A percentile compares a stretch with the other conserved stretches of the same genome.
phyloP scores from a whole-genome alignment of 2,888 invertebrate species.

The Anoplius nigerrimus region DNA sequence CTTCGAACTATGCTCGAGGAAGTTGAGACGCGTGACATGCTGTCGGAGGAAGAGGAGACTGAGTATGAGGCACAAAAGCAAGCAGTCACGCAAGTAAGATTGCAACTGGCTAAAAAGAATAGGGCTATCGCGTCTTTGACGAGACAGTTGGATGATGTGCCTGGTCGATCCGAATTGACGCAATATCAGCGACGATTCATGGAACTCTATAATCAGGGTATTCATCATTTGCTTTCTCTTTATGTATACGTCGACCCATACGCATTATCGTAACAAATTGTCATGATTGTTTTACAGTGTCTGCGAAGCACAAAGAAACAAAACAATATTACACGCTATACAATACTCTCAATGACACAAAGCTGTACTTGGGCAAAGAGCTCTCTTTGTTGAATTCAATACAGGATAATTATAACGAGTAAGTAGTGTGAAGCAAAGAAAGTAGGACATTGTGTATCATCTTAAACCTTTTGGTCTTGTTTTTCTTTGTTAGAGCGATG shows the following conservation, averaged over 20 bases:
- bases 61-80: conserved; percentile 81
- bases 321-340: conserved; percentile 98
- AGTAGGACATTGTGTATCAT: conserved; percentile 6
- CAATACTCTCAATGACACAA: conserved; percentile 96
- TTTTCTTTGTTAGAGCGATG: conserved; percentile 83
- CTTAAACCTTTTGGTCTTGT: neutral
- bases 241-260: neutral
- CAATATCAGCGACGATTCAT: conserved; percentile 97
- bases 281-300: conserved; percentile 80
- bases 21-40: conserved; percentile 72
- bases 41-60: conserved; percentile 75
- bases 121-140: conserved; percentile 88
- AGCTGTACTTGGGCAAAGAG: conserved; percentile 94
- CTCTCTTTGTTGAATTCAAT: conserved; percentile 91
- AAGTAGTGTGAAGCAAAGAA: conserved; percentile 71
- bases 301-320: conserved; percentile 96
- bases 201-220: conserved; percentile 96
- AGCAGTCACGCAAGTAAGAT: conserved; percentile 78
- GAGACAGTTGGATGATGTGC: conserved; percentile 93
- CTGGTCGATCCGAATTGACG: conserved; percentile 92
- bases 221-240: conserved; percentile 5
- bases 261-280: conserved; percentile 7
- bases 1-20: conserved; percentile 76
- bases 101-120: conserved; percentile 87
- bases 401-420: conserved; percentile 91